phyloP scores from a whole-genome alignment of 1,140 invertebrate genomes.

The Leptestheria dahalacensis region DNA sequence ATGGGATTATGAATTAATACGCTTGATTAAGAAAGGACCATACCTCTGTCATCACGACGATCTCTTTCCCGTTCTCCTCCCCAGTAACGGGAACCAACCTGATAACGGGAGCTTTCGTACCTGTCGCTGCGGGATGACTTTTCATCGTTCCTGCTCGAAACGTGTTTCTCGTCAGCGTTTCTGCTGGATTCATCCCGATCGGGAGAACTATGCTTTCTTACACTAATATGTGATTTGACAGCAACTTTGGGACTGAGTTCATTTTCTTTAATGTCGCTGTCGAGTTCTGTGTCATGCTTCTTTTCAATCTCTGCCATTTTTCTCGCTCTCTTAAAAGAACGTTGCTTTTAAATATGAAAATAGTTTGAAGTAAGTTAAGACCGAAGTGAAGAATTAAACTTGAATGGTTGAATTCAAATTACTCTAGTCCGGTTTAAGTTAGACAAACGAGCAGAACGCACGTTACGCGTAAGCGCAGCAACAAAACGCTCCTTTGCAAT shows the following conservation, averaged over 20 bases:
- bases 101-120: too few relatives aligned
- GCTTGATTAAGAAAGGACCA: too few relatives aligned
- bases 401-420: too few relatives aligned
- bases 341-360: not conserved
- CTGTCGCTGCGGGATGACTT: too few relatives aligned
- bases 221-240: not conserved
- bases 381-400: too few relatives aligned
- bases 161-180: not conserved
- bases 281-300: not conserved
- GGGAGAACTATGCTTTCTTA: too few relatives aligned
- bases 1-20: conserved; percentile 17
- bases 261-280: not conserved
- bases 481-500: too few relatives aligned
- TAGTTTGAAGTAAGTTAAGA: not conserved
- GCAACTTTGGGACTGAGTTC: not conserved
- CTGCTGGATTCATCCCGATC: too few relatives aligned
- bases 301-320: not conserved
- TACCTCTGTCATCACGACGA: not conserved
- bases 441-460: too few relatives aligned
- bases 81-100: conserved; percentile 20
- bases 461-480: too few relatives aligned
- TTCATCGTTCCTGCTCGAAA: not conserved
- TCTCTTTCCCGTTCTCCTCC: conserved; percentile 8
- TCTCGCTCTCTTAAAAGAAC: too few relatives aligned
- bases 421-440: too few relatives aligned